Evolutionary conservation across 1,140 invertebrate species (phyloP).

Genomic region (Nasonia longicornis): DNA sequence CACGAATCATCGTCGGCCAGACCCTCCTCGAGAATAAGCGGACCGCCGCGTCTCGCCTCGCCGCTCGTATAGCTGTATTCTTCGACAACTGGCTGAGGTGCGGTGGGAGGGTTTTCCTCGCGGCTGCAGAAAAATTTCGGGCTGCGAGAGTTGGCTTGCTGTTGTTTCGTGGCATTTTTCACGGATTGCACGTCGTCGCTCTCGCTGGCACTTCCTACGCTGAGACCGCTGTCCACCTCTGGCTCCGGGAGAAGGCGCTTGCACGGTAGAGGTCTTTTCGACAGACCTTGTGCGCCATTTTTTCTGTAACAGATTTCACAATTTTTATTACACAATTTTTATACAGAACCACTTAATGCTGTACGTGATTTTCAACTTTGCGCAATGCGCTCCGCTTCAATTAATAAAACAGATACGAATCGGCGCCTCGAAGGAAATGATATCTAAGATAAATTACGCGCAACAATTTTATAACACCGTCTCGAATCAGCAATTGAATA

Average conservation of each 20-base stretch:
- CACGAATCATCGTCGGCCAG: conserved; percentile 88
- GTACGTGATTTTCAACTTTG: not conserved
- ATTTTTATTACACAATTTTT: not conserved
- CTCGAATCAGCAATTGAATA: not conserved
- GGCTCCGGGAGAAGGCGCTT: conserved; percentile 56
- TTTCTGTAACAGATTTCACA: conserved; percentile 43
- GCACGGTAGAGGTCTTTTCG: conserved; percentile 57
- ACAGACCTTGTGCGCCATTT: conserved; percentile 57
- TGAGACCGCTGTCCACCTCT: conserved; percentile 63
- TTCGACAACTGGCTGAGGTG: conserved; percentile 44
- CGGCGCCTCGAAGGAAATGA: not conserved
- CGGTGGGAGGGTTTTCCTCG: conserved; percentile 41
- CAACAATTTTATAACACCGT: not conserved
- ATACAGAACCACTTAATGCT: not conserved
- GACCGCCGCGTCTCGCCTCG: conserved; percentile 25
- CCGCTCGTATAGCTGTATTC: not conserved
- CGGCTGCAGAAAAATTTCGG: not conserved
- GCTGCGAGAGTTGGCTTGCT: not conserved
- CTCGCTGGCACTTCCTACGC: conserved; percentile 65
- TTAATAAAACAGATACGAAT: not conserved
- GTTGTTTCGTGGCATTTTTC: conserved; percentile 51
- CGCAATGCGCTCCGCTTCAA: not conserved
- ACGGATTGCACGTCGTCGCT: conserved; percentile 64
- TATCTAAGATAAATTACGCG: not conserved
- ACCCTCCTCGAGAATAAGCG: conserved; percentile 83